phyloP scores from a whole-genome alignment of 2,888 invertebrate genomes.

The Pterostichus madidus region DNA sequence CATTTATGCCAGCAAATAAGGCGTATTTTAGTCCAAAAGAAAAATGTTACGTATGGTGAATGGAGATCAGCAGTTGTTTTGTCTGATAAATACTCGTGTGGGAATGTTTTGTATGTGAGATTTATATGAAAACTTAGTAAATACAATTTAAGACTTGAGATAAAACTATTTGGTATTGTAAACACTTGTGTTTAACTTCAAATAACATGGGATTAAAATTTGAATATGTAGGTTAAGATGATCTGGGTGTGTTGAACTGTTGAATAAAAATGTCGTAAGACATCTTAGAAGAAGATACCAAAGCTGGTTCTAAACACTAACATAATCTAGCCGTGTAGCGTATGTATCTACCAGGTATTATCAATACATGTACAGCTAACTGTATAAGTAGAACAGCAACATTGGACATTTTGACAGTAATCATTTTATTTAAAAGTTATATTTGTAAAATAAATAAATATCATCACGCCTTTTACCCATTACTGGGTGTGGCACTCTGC shows the following conservation, averaged over 20 bases:
- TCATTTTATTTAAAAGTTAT: no score
- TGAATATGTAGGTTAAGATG: constrained; percentile 48
- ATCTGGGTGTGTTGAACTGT: constrained; percentile 35
- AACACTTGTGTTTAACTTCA: constrained; percentile 45
- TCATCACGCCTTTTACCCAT: no score
- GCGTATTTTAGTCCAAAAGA: constrained; percentile 42
- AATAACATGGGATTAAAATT: constrained; percentile 41
- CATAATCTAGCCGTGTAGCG: no score
- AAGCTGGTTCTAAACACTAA: no score
- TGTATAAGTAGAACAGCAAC: no score
- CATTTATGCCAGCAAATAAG: constrained; percentile 28
- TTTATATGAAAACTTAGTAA: constrained; percentile 44
- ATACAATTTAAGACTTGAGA: constrained; percentile 43
- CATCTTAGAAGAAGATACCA: no score
- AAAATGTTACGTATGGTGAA: constrained; percentile 41
- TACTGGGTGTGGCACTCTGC: no score
- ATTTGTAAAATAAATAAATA: no score
- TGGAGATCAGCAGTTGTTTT: constrained; percentile 28
- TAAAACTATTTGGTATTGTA: constrained; percentile 48
- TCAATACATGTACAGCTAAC: no score
- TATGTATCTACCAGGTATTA: no score
- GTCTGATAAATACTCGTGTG: constrained; percentile 17
- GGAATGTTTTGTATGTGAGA: constrained; percentile 29
- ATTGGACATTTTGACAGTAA: no score
- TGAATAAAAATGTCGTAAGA: constrained; percentile 11